Conservation (phyloP, 2,797 vertebrate genomes). For the Lateolabrax maculatus region DNA sequence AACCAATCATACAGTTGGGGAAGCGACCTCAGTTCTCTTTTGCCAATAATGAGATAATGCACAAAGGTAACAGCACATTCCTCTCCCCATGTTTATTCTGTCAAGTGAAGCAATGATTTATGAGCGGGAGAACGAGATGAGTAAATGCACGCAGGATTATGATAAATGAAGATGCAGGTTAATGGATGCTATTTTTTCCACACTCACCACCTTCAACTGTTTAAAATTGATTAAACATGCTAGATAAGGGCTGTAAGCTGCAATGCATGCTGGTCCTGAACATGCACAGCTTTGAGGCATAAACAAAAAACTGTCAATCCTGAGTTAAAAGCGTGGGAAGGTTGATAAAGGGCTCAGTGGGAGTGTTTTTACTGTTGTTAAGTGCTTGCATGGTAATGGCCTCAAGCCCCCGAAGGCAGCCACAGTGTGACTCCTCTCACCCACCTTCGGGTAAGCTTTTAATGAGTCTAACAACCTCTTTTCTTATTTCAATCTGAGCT, state of each 20-base stretch:
- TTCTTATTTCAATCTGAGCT: slow-evolving; percentile 43
- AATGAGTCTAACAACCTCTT: slow-evolving; percentile 59
- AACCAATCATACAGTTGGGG: slow-evolving; percentile 39
- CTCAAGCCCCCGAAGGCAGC: slow-evolving; percentile 42
- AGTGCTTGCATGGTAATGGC: slow-evolving; percentile 55
- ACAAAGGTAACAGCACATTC: slow-evolving; percentile 34
- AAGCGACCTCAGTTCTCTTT: slow-evolving; percentile 25
- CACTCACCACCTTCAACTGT: slow-evolving; percentile 13
- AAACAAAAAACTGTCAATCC: slow-evolving; percentile 41
- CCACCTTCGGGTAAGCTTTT: slow-evolving; percentile 67
- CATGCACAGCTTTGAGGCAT: slow-evolving; percentile 32
- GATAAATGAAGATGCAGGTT: slow-evolving; percentile 48
- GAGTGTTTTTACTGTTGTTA: slow-evolving; percentile 51
- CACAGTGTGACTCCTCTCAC: slow-evolving; percentile 47
- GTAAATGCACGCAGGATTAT: slow-evolving; percentile 34
- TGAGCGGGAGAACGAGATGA: slow-evolving; percentile 31
- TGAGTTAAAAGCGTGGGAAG: slow-evolving; percentile 23
- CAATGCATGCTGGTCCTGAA: slow-evolving; percentile 33
- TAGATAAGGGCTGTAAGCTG: not conserved
- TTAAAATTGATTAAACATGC: slow-evolving; percentile 30
- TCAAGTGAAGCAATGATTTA: slow-evolving; percentile 56
- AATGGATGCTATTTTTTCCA: slow-evolving; percentile 20
- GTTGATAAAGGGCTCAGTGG: slow-evolving; percentile 43
- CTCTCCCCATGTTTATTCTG: slow-evolving; percentile 31
- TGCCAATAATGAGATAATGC: slow-evolving; percentile 70